Conservation (phyloP, 1,140 invertebrate species). For the Leptinotarsa texana region DNA sequence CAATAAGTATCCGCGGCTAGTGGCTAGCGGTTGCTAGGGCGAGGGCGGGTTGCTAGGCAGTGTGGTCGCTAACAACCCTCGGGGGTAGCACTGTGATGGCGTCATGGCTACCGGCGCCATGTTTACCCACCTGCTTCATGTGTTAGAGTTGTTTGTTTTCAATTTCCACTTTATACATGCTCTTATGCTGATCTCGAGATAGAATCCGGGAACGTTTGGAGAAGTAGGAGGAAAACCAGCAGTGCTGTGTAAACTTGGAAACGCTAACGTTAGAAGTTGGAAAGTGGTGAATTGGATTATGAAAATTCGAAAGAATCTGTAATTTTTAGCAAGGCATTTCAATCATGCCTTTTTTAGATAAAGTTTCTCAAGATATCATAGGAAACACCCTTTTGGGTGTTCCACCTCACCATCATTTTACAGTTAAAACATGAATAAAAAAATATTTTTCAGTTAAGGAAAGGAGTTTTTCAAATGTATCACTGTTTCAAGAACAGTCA, state of each 20-base stretch:
- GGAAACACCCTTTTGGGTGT: too few species aligned
- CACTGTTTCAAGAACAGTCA: too few species aligned
- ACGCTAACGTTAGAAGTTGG: neutral
- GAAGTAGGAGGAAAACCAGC: neutral
- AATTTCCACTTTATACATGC: conserved; percentile 49
- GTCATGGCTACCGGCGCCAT: conserved; percentile 54
- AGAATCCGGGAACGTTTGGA: neutral
- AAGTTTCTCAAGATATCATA: too few species aligned
- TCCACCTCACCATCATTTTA: too few species aligned
- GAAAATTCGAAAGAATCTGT: too few species aligned
- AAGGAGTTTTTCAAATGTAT: too few species aligned
- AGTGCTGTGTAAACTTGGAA: conserved; percentile 7
- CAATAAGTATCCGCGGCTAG: conserved; percentile 58
- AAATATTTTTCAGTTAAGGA: too few species aligned
- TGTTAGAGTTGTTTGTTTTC: conserved; percentile 55
- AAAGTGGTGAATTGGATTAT: conserved; percentile 12
- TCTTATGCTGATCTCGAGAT: conserved; percentile 6
- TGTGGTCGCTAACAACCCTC: conserved; percentile 58
- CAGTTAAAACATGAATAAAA: too few species aligned
- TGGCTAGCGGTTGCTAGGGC: conserved; percentile 58
- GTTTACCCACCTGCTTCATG: conserved; percentile 55
- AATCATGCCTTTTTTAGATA: too few species aligned
- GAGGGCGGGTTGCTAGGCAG: conserved; percentile 57
- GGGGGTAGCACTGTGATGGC: conserved; percentile 55
- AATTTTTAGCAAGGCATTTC: neutral